Base-by-base conservation (phyloP, 92 coral and sea anemone species). In the Isaurus tuberculatus region DNA sequence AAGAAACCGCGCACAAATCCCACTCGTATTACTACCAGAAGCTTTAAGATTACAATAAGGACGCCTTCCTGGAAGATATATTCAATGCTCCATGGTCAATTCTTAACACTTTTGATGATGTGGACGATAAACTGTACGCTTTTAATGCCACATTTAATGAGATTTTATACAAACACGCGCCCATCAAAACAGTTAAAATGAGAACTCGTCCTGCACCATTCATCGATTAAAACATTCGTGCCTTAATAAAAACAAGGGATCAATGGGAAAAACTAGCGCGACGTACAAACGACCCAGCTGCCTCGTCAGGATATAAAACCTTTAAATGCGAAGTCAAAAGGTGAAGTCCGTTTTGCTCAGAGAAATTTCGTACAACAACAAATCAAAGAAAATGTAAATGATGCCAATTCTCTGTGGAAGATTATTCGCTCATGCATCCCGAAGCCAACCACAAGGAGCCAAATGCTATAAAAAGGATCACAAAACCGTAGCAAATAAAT, bases 321-420 rank as follows among this genome's bases (percentile, higher is more conserved):
- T 79, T 75, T 71, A 88, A 79, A 84, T 70, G 82, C 25, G 88
- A 88, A 58, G 85, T 78, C n/a, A 61, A 88, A 88, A 79, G 82
- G 73, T 16, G 87, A 79, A 58, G 61, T 88, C 32, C 70, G 82
- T 53, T 67, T 83, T 48, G 81, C 91, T 27, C 84, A 84, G 53
- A 88, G 69, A 61, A 83, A 33, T 53, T 88, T 80, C 37, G 81
- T 88, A 8, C 49, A 65, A 61, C 31, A 83, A 15, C 67, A 66
- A 31, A 88, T 77, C 19, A 65, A 33, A 72, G 33, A 88, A 55
- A 84, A 84, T 78, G 31, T 88, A 69, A 84, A 84, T 55, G 88
- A 79, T 61, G 68, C 91, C 25, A 83, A 78, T 22, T 44, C 80
- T 49, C 43, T 84, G 83, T 84, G 81, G 91, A 79, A 88, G 58